These are phyloP conservation scores for Thalassoma bifasciatum DNA, from an alignment of 2,113 vertebrate genomes.

Conservation along the genomic window DNA sequence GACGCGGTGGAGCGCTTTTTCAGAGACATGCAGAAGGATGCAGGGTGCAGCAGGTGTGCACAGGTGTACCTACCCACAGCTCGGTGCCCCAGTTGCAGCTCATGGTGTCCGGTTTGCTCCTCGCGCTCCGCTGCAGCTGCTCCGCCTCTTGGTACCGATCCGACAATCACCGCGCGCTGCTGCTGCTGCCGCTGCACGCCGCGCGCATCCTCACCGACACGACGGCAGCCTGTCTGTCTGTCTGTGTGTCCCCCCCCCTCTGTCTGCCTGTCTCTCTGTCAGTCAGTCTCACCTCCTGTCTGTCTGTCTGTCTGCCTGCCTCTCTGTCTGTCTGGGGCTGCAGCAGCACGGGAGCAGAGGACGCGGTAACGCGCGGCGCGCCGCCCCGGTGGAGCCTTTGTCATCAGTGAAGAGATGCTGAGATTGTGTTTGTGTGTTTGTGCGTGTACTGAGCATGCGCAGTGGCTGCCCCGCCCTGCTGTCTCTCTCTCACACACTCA, in stretches of 20 bases:
- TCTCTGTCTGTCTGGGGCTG: conserved; percentile 10
- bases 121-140: conserved; percentile 9
- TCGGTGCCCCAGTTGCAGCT: conserved; percentile 84
- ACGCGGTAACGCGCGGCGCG: conserved; percentile 45
- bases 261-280: neutral
- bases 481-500: neutral
- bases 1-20: neutral
- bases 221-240: neutral
- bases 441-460: conserved; percentile 41
- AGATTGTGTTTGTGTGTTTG: conserved; percentile 17
- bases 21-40: neutral
- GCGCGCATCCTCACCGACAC: conserved; percentile 45
- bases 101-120: conserved; percentile 64
- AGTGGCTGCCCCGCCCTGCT: conserved; percentile 32
- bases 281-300: neutral
- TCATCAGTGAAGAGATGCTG: conserved; percentile 51
- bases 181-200: conserved; percentile 22
- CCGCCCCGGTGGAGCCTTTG: conserved; percentile 51
- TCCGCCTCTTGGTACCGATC: conserved; percentile 1
- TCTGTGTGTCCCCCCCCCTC: neutral
- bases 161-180: conserved; percentile 34
- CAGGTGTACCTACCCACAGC: conserved; percentile 78
- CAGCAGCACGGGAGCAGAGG: conserved; percentile 21
- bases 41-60: conserved; percentile 5
- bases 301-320: neutral